Base-by-base conservation (phyloP, 2,888 invertebrate species). In the Pseudococcus longispinus region DNA sequence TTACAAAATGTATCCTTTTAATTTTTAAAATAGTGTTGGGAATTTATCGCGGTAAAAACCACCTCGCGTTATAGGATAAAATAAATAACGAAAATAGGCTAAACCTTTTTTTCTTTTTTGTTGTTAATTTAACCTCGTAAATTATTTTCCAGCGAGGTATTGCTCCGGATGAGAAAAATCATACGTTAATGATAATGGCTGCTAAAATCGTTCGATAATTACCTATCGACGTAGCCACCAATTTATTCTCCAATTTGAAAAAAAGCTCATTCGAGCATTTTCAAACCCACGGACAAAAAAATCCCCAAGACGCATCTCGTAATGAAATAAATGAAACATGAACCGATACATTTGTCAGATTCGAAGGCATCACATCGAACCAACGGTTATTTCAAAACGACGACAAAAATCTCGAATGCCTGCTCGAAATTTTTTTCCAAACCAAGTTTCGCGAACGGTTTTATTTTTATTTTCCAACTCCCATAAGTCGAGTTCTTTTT, bases 71-170 rank as follows among this genome's bases (percentile, higher is more conserved):
- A 74, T 32, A 74, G 74, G n/a, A n/a, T 42, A 15, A 37, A 26
- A 80, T 80, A 80, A 80, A 42, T 80, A 80, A 80, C 29, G 15
- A 42, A 80, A 42, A 42, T 20, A 42, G 42, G 42, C 77, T 80
- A 42, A 42, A 74, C 32, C 77, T 80, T 80, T 80, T 80, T 42
- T 37, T 37, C 8, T 37, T 37, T 37, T 37, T 5, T 37, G 37
- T 37, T n/a, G 74, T 74, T 74, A 74, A 80, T 80, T 80, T 23
- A 80, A 80, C 20, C 77, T 42, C 77, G 13, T 42, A 37, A 80
- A 80, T 42, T 42, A 80, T 80, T 80, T 80, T 42, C 1, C 13
- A 13, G 0, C 11, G 37, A 80, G 3, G 42, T 20, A 80, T 77
- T 3, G 9, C 32, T 74, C 2, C 37, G 37, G 9, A 37, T 15